Conservation (phyloP, 2,113 vertebrate species). For the Butorides virescens region DNA sequence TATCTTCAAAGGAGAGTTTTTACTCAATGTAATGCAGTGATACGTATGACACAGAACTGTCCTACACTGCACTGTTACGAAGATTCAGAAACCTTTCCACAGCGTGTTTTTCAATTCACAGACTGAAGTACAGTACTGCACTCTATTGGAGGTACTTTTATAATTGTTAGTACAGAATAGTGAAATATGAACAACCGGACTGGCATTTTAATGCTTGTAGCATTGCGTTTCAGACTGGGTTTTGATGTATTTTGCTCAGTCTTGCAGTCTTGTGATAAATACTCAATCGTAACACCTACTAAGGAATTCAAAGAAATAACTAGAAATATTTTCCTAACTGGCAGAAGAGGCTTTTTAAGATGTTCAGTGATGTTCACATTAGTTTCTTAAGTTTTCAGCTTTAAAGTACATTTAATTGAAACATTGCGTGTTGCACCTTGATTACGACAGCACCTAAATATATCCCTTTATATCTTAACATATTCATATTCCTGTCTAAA, state of each 20-base stretch:
- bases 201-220: neutral
- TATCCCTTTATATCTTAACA: neutral
- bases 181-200: neutral
- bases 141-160: neutral
- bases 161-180: neutral
- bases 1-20: neutral
- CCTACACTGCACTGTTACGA: neutral
- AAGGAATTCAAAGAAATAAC: neutral
- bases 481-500: neutral
- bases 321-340: neutral
- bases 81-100: neutral
- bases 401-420: neutral
- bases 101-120: neutral
- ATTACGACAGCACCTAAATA: neutral
- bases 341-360: neutral
- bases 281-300: neutral
- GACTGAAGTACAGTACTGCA: slow-evolving; percentile 11
- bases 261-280: neutral
- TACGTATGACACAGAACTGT: neutral
- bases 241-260: neutral
- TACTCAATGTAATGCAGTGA: neutral
- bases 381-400: neutral
- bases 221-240: neutral
- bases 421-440: neutral
- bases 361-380: neutral